phyloP scores from a whole-genome alignment of 2,797 vertebrate genomes.

The Valencia hispanica region DNA sequence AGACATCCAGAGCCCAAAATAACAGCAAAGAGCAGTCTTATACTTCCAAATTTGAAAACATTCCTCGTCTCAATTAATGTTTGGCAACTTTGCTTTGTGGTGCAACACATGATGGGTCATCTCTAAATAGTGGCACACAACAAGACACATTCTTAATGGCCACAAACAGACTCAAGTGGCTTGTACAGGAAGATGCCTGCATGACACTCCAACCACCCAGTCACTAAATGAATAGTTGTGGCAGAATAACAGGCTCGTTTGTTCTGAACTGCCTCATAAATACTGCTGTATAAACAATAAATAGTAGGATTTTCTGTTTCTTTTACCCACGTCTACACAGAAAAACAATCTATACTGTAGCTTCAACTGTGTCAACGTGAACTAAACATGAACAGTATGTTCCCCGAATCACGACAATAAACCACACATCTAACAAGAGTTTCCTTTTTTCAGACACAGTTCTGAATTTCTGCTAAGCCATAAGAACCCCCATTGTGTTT shows the following conservation, averaged over 20 bases:
- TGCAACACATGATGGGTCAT: slow-evolving; percentile 17
- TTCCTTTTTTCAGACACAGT: background rate
- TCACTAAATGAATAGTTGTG: slow-evolving; percentile 49
- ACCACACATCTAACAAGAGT: background rate
- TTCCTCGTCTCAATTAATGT: background rate
- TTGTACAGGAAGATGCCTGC: slow-evolving; percentile 62
- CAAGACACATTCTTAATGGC: slow-evolving; percentile 38
- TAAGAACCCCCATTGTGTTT: background rate
- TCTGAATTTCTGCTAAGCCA: background rate
- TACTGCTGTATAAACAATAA: slow-evolving; percentile 31
- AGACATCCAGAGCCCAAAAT: slow-evolving; percentile 6
- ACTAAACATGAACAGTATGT: slow-evolving; percentile 1
- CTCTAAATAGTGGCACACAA: slow-evolving; percentile 42
- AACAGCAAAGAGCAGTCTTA: background rate
- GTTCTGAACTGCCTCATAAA: slow-evolving; percentile 52
- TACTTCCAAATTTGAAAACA: background rate
- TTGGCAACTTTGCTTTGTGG: slow-evolving; percentile 8
- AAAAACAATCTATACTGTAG: slow-evolving; percentile 34
- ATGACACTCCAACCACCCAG: slow-evolving; percentile 46
- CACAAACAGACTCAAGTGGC: slow-evolving; percentile 61
- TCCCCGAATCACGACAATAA: background rate
- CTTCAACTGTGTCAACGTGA: slow-evolving; percentile 11
- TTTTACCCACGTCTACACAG: slow-evolving; percentile 14
- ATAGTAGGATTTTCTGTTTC: slow-evolving; percentile 16
- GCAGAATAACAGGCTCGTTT: slow-evolving; percentile 45